Base-by-base conservation (phyloP, 2,113 vertebrate genomes). In the Dendrocopos noguchii region DNA sequence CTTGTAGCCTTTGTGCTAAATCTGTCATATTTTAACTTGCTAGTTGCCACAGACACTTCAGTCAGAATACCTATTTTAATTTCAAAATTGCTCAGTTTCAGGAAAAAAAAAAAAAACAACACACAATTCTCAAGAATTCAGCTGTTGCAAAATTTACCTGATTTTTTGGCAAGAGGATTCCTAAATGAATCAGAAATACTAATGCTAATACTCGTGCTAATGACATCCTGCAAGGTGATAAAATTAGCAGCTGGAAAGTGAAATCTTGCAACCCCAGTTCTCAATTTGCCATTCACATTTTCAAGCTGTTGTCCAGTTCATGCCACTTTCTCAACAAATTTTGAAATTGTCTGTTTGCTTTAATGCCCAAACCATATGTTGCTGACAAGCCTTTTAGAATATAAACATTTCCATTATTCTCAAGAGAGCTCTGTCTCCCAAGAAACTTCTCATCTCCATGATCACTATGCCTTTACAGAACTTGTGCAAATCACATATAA, bases 241-340 rank as follows among this genome's bases (percentile, higher is more conserved):
- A 90, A 80, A 83, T 90, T 50, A 92, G 68, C 89, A 72, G 18
- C 84, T 94, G 81, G 68, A 75, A 94, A 91, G 84, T 68, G 87
- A 60, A 89, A 91, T 52, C 76, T 67, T 89, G 72, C 33, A 39
- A 78, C 57, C 72, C 86, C 81, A 50, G 57, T 83, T 91, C 72
- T 61, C 84, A 75, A n/a, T 63, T 83, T 81, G 44, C 82, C 59
- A 91, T 84, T 88, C 73, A 60, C 9, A 61, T 85, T 80, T 76
- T 29, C 63, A 78, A 84, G 59, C 28, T 89, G 79, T n/a, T 95
- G 84, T 87, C 86, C 66, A 59, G 33, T 74, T 91, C 67, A 61
- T 83, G 72, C 12, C 33, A 44, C 64, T 85, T 85, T 83, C 56
- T 82, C 52, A 85, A 63, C 18, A 82, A 71, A 72, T 87, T 85